phyloP scores from a whole-genome alignment of 1,140 invertebrate genomes.

The Drosophila pandora region DNA sequence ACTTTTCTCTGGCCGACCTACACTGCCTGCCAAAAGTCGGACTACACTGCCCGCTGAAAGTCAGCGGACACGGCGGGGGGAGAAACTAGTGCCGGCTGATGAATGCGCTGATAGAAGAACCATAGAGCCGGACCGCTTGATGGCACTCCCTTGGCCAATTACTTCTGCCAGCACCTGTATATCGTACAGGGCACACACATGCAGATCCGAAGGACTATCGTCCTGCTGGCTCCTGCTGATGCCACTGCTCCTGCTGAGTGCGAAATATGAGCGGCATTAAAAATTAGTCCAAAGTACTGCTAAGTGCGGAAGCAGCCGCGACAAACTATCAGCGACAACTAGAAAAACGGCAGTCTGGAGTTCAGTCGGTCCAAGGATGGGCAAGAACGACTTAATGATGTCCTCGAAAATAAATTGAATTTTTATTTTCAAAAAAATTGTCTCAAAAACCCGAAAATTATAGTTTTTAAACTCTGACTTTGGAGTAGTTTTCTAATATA shows the following conservation, averaged over 20 bases:
- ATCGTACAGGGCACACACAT: slow-evolving; percentile 3
- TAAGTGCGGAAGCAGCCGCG: slow-evolving; percentile 68
- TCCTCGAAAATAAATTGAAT: background rate
- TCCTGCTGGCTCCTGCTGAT: slow-evolving; percentile 13
- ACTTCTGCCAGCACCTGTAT: slow-evolving; percentile 66
- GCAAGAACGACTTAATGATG: slow-evolving; percentile 5
- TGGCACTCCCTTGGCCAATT: slow-evolving; percentile 63
- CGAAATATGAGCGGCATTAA: slow-evolving; percentile 73
- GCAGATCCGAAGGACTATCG: slow-evolving; percentile 9
- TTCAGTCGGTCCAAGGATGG: background rate
- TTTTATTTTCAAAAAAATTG: too few relatives aligned
- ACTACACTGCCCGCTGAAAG: background rate
- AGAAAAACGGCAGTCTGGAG: background rate
- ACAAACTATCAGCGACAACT: slow-evolving; percentile 60
- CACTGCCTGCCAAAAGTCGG: background rate
- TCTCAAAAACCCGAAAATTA: too few relatives aligned
- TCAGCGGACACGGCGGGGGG: background rate
- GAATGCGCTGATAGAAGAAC: slow-evolving; percentile 24
- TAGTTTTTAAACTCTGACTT: too few relatives aligned
- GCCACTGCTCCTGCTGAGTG: slow-evolving; percentile 34
- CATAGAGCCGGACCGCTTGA: slow-evolving; percentile 31
- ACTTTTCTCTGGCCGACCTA: background rate
- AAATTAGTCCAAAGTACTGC: slow-evolving; percentile 78
- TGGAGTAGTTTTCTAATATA: too few relatives aligned
- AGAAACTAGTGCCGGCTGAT: slow-evolving; percentile 34